Percentiles rank a stretch among this genome's conserved stretches.
phyloP scores from a whole-genome alignment of 1,140 invertebrate species.

The Amyelois transitella region DNA sequence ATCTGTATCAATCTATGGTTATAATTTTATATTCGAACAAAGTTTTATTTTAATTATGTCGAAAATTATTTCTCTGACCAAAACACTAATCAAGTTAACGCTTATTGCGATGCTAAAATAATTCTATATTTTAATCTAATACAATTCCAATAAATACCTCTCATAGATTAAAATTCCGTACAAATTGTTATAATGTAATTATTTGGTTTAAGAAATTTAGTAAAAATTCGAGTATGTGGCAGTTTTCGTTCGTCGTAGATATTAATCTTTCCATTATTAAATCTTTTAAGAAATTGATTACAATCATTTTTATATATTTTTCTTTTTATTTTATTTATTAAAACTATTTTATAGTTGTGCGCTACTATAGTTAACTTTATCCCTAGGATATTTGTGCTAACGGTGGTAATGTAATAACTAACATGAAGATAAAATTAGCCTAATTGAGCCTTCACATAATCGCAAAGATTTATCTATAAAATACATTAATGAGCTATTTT shows the following conservation, averaged over 20 bases:
- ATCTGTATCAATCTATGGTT: too few relatives aligned
- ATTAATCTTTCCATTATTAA: slow-evolving; percentile 21
- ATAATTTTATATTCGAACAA: too few relatives aligned
- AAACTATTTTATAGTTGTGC: background rate
- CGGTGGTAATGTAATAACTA: background rate
- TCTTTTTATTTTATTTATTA: background rate
- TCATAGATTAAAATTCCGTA: slow-evolving; percentile 40
- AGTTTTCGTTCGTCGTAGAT: slow-evolving; percentile 39
- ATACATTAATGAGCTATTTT: too few relatives aligned
- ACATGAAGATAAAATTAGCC: too few relatives aligned
- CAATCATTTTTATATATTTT: background rate
- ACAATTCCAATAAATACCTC: slow-evolving; percentile 20
- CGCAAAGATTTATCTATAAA: too few relatives aligned
- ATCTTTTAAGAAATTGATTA: slow-evolving; percentile 2
- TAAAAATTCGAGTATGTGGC: slow-evolving; percentile 63
- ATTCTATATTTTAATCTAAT: slow-evolving; percentile 6
- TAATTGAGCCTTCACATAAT: too few relatives aligned
- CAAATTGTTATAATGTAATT: slow-evolving; percentile 35
- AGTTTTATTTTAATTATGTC: too few relatives aligned
- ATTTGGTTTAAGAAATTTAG: slow-evolving; percentile 36
- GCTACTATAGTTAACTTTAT: background rate
- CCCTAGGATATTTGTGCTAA: background rate
- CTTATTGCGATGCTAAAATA: background rate
- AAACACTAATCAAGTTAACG: background rate
- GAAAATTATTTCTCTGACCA: background rate